Base-by-base conservation (phyloP, 2,113 vertebrate species). In the Anguilla rostrata region DNA sequence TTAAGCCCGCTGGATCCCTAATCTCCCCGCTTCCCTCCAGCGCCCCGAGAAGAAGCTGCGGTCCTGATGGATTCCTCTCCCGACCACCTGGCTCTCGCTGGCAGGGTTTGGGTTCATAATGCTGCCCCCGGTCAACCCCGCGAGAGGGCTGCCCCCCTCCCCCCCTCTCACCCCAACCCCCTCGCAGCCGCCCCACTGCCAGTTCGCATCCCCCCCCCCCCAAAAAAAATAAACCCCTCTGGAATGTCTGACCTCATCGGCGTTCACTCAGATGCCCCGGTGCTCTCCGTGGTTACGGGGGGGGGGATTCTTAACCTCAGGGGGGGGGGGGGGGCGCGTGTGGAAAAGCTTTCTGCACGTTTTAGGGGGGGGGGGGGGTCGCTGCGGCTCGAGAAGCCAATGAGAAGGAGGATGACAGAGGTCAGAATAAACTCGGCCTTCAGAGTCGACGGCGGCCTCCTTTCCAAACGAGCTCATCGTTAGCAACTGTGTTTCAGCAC, bases 341-440 rank as follows among this genome's bases (percentile, higher is more conserved):
- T 94, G 92, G 93, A 93, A 93, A 93, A 92, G 90, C 89, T 90
- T 89, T 89, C 91, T 90, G 91, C 88, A 89, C 91, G 93, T 94
- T 94, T 93, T 93, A 93, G 94, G 84, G 89, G 92, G 93, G 92
- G 92, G 93, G 92, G 93, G 91, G 71, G 92, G 89, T 91, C 93
- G 92, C 93, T 87, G 92, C 94, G 93, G 92, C 91, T 92, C 95
- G 94, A 95, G 92, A 94, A 94, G 94, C 93, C 94, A 93, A 93
- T 90, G 91, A 90, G 91, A 66, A 90, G 90, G 93, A 90, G 90
- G 93, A 91, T 93, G 91, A 88, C 41, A 88, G 92, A 91, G 92
- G 82, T 71, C 71, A 39, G 34, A 92, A 92, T 91, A 93, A 92
- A 92, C 53, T 56, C 92, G 92, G 91, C 91, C 91, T 92, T 92